These are phyloP conservation scores for Macropus fuliginosus DNA, from an alignment of 2,797 vertebrate species.

Conservation along the genomic window DNA sequence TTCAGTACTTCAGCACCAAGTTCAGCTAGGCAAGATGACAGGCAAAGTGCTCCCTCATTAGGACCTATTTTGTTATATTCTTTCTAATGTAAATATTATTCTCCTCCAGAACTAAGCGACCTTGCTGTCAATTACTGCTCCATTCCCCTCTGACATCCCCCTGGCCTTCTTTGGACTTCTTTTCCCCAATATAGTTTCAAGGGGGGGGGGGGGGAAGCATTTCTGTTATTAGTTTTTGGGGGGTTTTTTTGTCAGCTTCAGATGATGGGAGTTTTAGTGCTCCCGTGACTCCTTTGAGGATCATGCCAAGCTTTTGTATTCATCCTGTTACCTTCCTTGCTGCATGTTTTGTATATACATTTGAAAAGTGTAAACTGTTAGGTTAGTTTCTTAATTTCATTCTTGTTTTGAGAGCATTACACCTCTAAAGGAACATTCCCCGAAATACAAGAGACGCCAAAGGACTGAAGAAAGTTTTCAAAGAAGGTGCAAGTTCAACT, in stretches of 20 bases:
- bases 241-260: not conserved
- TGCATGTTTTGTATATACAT: not conserved
- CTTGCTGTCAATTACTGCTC: not conserved
- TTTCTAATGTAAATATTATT: too few species aligned
- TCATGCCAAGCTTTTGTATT: not conserved
- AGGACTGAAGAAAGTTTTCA: too few species aligned
- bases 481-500: too few species aligned
- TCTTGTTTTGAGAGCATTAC: not conserved
- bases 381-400: not conserved
- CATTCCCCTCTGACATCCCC: not conserved
- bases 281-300: not conserved
- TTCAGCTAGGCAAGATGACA: too few species aligned
- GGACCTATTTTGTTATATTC: not conserved
- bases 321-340: not conserved
- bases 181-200: not conserved
- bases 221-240: not conserved
- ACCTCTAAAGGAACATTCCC: too few species aligned
- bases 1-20: too few species aligned
- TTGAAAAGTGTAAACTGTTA: too few species aligned
- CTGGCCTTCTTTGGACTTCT: not conserved
- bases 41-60: not conserved
- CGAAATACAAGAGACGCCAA: too few species aligned
- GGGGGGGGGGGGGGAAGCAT: too few species aligned
- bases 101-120: too few species aligned
- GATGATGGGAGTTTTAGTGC: not conserved